These are phyloP conservation scores for Choloepus hoffmanni DNA, from an alignment of 2,113 vertebrate genomes.

Conservation along the genomic window DNA sequence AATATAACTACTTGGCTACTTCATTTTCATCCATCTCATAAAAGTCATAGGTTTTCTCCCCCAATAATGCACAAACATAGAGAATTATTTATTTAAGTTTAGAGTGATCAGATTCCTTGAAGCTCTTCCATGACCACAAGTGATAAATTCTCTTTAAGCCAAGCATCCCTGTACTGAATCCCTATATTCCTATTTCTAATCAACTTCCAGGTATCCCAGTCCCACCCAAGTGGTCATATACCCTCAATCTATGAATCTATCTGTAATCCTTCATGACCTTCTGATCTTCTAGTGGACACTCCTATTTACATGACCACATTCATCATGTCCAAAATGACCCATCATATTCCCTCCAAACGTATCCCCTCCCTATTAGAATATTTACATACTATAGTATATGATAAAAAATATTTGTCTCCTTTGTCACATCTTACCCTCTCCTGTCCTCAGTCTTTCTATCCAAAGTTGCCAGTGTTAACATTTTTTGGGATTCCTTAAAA, in stretches of 20 bases:
- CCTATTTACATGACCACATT: not conserved
- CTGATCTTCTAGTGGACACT: not conserved
- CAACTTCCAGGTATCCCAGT: not conserved
- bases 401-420: not conserved
- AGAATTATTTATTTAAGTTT: not conserved
- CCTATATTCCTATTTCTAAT: not conserved
- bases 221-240: not conserved
- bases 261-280: not conserved
- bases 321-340: not conserved
- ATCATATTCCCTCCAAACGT: not conserved
- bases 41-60: not conserved
- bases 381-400: too few species aligned
- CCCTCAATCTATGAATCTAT: not conserved
- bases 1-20: not conserved
- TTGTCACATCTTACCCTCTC: not conserved
- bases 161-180: not conserved
- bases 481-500: not conserved
- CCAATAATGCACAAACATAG: not conserved
- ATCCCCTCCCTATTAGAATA: not conserved
- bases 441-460: not conserved
- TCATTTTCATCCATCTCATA: not conserved
- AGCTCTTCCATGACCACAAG: not conserved
- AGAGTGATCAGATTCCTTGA: not conserved
- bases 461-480: not conserved
- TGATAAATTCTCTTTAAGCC: not conserved